A percentile compares a stretch with the other conserved stretches of the same genome.
Evolutionary conservation across 2,888 invertebrate genomes (phyloP).

Genomic region (Drosophila villosipedis): DNA sequence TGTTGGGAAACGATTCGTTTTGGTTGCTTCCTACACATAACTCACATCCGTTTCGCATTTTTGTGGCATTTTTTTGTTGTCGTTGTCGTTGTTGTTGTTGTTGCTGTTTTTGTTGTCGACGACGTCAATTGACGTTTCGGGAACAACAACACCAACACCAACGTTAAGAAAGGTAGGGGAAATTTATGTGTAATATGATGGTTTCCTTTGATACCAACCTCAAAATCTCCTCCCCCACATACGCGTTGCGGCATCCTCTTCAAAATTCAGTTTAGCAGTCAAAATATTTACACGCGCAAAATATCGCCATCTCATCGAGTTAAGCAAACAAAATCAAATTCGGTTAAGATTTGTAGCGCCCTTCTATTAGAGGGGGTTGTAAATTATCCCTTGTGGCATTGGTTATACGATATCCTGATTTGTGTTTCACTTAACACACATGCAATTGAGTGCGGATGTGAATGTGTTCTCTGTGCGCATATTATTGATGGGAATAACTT

Average conservation of each 20-base stretch:
- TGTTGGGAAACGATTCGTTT: slow-evolving; percentile 53
- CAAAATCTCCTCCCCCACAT: neutral
- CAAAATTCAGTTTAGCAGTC: slow-evolving; percentile 54
- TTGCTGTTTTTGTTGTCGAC: slow-evolving; percentile 19
- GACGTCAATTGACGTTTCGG: slow-evolving; percentile 35
- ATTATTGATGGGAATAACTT: slow-evolving; percentile 21
- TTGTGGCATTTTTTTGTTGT: slow-evolving; percentile 44
- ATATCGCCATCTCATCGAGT: slow-evolving; percentile 61
- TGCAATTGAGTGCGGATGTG: slow-evolving; percentile 26
- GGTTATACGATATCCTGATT: slow-evolving; percentile 36
- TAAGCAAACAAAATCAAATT: slow-evolving; percentile 67
- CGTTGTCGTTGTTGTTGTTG: neutral
- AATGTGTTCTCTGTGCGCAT: neutral
- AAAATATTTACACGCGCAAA: slow-evolving; percentile 55
- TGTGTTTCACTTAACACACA: slow-evolving; percentile 45
- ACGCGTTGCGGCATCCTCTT: slow-evolving; percentile 10
- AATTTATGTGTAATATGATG: slow-evolving; percentile 56
- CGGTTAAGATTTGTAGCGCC: slow-evolving; percentile 33
- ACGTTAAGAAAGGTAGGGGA: slow-evolving; percentile 9
- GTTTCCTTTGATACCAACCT: slow-evolving; percentile 21
- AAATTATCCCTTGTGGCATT: slow-evolving; percentile 36
- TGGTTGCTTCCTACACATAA: slow-evolving; percentile 63
- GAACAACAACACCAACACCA: slow-evolving; percentile 26
- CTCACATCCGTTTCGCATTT: slow-evolving; percentile 68
- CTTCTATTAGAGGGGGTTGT: slow-evolving; percentile 8